phyloP scores from a whole-genome alignment of 2,113 vertebrate species.

The Tympanuchus pallidicinctus region DNA sequence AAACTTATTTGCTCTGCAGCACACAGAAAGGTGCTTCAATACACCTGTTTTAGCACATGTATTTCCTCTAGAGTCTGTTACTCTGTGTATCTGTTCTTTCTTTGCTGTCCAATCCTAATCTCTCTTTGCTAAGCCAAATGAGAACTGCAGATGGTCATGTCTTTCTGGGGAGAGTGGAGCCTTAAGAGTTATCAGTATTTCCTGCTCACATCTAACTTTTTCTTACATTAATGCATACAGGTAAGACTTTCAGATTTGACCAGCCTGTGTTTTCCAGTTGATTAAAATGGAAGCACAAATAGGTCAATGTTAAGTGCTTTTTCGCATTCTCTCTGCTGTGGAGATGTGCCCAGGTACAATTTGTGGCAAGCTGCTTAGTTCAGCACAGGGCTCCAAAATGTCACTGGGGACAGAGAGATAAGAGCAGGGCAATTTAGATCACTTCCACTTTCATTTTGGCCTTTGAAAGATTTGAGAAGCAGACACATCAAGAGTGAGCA shows the following conservation, averaged over 20 bases:
- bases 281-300: not conserved
- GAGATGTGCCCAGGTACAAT: not conserved
- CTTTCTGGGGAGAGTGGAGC: not conserved
- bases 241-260: not conserved
- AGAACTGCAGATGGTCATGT: not conserved
- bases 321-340: not conserved
- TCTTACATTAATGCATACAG: accelerated
- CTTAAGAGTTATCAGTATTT: not conserved
- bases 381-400: not conserved
- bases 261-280: not conserved
- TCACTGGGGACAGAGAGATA: not conserved
- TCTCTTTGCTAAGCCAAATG: not conserved
- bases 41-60: accelerated
- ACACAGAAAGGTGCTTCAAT: not conserved
- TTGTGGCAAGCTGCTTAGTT: not conserved
- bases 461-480: slow-evolving; percentile 6
- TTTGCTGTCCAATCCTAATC: not conserved
- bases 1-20: not conserved
- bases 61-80: not conserved
- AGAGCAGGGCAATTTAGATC: slow-evolving; percentile 18
- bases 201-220: not conserved
- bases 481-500: not conserved
- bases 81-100: not conserved
- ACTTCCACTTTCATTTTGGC: not conserved
- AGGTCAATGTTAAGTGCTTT: slow-evolving; percentile 33